phyloP scores from a whole-genome alignment of 2,797 vertebrate genomes.

The Furcifer pardalis region DNA sequence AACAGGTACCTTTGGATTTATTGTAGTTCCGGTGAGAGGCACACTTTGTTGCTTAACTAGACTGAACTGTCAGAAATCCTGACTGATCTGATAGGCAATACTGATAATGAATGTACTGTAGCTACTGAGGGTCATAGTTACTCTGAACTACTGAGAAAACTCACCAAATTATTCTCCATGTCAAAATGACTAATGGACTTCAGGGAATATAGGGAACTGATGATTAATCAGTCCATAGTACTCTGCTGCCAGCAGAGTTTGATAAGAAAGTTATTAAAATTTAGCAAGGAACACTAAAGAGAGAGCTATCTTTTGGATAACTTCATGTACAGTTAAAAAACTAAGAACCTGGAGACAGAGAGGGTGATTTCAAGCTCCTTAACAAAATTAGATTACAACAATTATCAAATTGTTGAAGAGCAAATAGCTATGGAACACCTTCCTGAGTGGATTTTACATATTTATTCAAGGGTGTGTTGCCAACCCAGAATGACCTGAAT shows the following conservation, averaged over 20 bases:
- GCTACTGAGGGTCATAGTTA: too few species aligned
- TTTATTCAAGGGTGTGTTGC: background rate
- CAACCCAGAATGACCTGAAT: too few species aligned
- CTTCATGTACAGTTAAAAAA: background rate
- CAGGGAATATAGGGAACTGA: background rate
- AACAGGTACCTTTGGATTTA: background rate
- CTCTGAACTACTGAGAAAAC: background rate
- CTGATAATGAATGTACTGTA: too few species aligned
- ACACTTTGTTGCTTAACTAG: background rate
- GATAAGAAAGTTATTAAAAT: background rate
- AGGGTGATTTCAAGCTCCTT: too few species aligned
- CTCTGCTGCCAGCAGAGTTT: background rate
- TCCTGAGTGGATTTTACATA: background rate
- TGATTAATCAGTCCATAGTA: background rate
- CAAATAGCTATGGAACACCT: background rate
- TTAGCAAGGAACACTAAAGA: background rate
- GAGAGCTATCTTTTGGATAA: background rate
- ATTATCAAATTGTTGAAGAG: background rate
- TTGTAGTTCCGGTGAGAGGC: background rate
- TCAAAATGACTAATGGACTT: background rate
- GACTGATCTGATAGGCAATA: background rate
- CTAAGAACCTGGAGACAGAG: too few species aligned
- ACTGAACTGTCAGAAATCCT: background rate
- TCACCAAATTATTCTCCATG: constrained; percentile 12
- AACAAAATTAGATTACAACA: background rate